phyloP scores from a whole-genome alignment of 2,888 invertebrate genomes.

The Phengaris alcon region DNA sequence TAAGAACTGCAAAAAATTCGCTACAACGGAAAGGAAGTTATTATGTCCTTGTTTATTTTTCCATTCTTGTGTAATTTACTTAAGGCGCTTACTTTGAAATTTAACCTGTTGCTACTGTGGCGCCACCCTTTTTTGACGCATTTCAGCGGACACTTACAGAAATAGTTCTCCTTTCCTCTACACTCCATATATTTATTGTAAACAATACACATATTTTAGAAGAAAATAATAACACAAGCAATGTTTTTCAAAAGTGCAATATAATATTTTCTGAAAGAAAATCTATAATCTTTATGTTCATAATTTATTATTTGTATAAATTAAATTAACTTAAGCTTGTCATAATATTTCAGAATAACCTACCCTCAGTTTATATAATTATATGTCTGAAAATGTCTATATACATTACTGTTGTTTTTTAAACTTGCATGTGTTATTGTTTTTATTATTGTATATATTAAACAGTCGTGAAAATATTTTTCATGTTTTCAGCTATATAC shows the following conservation, averaged over 20 bases:
- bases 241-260: not conserved
- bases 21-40: no score
- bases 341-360: not conserved
- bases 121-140: no score
- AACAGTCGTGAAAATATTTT: not conserved
- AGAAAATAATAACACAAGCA: conserved; percentile 5
- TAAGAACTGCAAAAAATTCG: no score
- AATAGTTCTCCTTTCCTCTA: no score
- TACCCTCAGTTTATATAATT: not conserved
- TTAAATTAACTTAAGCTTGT: not conserved
- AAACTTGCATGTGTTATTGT: conserved; percentile 9
- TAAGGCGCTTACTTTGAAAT: no score
- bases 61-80: no score
- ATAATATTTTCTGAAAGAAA: not conserved
- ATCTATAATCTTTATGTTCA: not conserved
- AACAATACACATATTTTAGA: not conserved
- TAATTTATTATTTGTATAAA: no score
- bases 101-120: no score
- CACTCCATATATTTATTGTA: not conserved
- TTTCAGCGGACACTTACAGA: no score
- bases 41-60: no score
- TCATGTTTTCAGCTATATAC: conserved; percentile 82
- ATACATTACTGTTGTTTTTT: not conserved
- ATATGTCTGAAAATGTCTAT: not conserved
- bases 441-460: not conserved